Base-by-base conservation (phyloP, 2,797 vertebrate species). In the Gymnopithys bicolor region DNA sequence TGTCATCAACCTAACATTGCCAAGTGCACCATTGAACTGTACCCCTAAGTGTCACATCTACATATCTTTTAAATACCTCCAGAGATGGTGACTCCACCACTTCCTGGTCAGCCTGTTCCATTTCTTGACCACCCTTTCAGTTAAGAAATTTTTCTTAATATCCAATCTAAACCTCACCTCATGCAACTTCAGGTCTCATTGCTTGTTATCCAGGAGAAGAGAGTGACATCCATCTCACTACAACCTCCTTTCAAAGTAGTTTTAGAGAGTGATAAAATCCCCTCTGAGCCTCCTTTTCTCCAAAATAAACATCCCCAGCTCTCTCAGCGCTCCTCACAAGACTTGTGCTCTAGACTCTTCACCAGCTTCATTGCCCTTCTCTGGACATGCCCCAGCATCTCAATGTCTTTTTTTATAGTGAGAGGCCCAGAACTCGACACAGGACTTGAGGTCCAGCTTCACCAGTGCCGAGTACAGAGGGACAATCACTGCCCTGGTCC, bases 381-480 rank as follows among this genome's bases (percentile, higher is more conserved):
- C 7, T 10, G 24, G 56, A 51, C 16, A 37, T 0, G 1, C 23
- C 56, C 23, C 43, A 63, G 43, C n/a, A 56, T 6, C 9, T 75
- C 35, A n/a, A 2, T 69, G 32, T 69, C 53, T 25, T 62, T 55
- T 55, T 23, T 37, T 56, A 9, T 37, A 51, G 23, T 18, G 23
- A 56, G 27, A 10, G 64, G 13, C 37, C 56, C 56, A 63, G 24
- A 83, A 51, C 24, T 30, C 23, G 17, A 19, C 21, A 19, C 30
- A 32, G 30, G 4, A 18, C 13, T 69, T 5, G 5, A 70, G n/a
- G 4, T 45, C 19, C 45, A 17, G 23, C 43, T n/a, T 51, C 48
- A 30, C 18, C 43, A 51, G n/a, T 37, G 35, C 37, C 0, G 0
- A 83, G 37, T 22, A 45, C 51, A 63, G n/a, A 58, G 43, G 19